These are phyloP conservation scores for Picathartes gymnocephalus DNA, from an alignment of 2,113 vertebrate genomes.

Conservation along the genomic window DNA sequence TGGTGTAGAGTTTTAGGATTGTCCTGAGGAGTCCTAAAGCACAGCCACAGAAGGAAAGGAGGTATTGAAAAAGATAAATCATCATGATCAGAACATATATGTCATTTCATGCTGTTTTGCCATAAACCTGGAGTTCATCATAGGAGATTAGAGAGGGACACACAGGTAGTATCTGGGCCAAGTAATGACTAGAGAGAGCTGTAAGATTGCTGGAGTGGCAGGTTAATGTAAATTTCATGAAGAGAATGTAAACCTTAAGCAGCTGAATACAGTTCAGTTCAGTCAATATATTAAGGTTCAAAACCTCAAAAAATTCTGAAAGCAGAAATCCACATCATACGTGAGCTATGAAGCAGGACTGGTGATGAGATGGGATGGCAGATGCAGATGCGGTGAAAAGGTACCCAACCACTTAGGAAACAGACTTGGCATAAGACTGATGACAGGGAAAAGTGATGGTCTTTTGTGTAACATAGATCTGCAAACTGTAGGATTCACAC, in stretches of 20 bases:
- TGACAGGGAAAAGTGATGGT: not conserved
- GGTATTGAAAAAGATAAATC: not conserved
- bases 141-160: not conserved
- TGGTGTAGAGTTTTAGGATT: not conserved
- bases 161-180: not conserved
- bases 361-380: not conserved
- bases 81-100: not conserved
- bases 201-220: not conserved
- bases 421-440: not conserved
- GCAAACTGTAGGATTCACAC: not conserved
- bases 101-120: not conserved
- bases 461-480: not conserved
- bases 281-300: not conserved
- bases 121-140: not conserved
- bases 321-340: not conserved
- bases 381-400: not conserved
- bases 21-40: not conserved
- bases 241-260: not conserved
- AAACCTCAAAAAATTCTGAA: not conserved
- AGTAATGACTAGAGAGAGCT: not conserved
- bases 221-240: not conserved
- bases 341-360: not conserved
- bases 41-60: not conserved
- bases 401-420: not conserved
- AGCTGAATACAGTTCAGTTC: not conserved